Base-by-base conservation (phyloP, 2,888 invertebrate genomes). In the Gonocerus acuteangulatus region DNA sequence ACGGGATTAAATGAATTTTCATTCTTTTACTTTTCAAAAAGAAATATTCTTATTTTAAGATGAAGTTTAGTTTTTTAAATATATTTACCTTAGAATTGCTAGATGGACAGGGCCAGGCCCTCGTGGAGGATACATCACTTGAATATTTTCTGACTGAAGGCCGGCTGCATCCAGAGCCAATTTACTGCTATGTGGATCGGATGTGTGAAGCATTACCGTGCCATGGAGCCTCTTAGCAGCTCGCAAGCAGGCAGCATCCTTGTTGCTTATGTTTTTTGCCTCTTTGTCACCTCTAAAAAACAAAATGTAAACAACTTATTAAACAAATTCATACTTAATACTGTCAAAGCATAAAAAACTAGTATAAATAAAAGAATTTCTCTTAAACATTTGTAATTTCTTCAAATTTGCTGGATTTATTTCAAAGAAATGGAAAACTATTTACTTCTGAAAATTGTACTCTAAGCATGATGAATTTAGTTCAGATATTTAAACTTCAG, bases 91-190 rank as follows among this genome's bases (percentile, higher is more conserved):
- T 4, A 54, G 54, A 15, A 54, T 54, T 19, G 13, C 39, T 16
- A 54, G 22, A 23, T 54, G 54, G 7, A 54, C 23, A 19, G 54
- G 54, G 3, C 54, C 54, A 39, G 54, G 54, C 9, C 54, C 54
- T 39, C 21, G 19, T 2, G 54, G 54, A 15, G 54, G 21, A 1
- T 21, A 21, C 18, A 51, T 11, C 2, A 51, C 19, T 18, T 54
- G 36, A 15, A 54, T 22, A 7, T 16, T 19, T 11, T 16, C 13
- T 22, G 19, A 21, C 3, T 6, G 21, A 4, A 54, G 11, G 9
- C 54, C 54, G 13, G 39, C 15, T 22, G 36, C 6, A 21, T 13
- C 3, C 15, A 54, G 16, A 19, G 36, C 36, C 1, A 34, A 36
- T 2, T 19, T 9, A 11, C 9, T 42, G 0, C 15, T 39, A 4